Conservation (phyloP, 2,113 vertebrate species). For the Sterrhoptilus dennistouni region DNA sequence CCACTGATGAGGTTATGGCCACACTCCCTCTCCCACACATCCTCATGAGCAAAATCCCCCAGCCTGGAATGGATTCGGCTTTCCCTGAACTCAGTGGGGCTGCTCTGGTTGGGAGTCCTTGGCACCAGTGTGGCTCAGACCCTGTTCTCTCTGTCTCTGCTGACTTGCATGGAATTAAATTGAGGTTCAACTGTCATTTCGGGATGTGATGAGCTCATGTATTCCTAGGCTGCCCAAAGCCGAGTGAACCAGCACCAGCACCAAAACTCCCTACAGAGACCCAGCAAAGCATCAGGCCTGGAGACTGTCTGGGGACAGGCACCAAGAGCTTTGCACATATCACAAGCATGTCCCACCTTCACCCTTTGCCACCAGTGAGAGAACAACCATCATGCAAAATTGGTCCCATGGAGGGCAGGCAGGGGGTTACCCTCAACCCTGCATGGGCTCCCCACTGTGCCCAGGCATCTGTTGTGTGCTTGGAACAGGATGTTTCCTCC, state of each 20-base stretch:
- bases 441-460: fast-evolving
- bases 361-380: fast-evolving
- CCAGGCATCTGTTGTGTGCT: background rate
- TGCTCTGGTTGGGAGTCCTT: background rate
- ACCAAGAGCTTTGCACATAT: background rate
- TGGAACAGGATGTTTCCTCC: background rate
- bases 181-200: background rate
- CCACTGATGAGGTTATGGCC: background rate
- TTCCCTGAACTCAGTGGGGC: background rate
- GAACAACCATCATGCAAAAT: background rate
- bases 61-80: background rate
- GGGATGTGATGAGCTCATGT: background rate
- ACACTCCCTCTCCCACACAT: background rate
- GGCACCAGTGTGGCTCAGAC: fast-evolving
- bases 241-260: background rate
- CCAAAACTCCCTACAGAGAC: background rate
- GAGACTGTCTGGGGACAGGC: background rate
- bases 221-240: background rate
- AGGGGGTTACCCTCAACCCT: background rate
- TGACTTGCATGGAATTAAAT: background rate
- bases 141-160: background rate
- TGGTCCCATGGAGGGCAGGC: background rate
- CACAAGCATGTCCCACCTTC: background rate
- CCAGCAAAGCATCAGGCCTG: background rate
- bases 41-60: background rate